Conservation (phyloP, 1,140 invertebrate genomes). For the Heliconius melpomene region DNA sequence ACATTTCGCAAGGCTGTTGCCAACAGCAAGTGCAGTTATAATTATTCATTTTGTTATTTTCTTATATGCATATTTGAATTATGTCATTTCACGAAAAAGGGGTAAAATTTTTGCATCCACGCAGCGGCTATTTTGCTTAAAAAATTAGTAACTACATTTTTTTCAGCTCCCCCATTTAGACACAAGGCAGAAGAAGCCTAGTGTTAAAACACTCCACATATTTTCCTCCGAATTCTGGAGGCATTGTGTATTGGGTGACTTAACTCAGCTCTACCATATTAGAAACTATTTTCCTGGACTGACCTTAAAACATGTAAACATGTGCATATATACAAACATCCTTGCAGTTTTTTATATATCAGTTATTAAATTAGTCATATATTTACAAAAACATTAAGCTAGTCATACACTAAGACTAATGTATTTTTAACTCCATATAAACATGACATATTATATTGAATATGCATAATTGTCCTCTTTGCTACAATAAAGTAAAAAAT, state of each 20-base stretch:
- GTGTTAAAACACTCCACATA: too few relatives aligned
- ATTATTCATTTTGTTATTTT: background rate
- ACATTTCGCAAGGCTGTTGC: constrained; percentile 35
- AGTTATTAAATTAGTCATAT: background rate
- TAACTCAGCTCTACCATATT: too few relatives aligned
- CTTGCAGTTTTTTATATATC: background rate
- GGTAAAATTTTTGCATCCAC: too few relatives aligned
- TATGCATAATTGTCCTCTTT: background rate
- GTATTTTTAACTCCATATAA: background rate
- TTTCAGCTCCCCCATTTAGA: too few relatives aligned
- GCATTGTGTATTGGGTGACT: too few relatives aligned
- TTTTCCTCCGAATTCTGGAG: too few relatives aligned
- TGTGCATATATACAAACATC: background rate
- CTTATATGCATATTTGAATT: background rate
- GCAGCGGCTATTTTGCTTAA: too few relatives aligned
- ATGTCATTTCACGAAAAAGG: background rate
- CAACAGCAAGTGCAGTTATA: constrained; percentile 20
- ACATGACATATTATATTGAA: background rate
- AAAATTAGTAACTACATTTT: too few relatives aligned
- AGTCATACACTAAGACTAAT: background rate
- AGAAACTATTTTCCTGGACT: too few relatives aligned
- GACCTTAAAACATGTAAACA: background rate
- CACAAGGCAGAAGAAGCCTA: too few relatives aligned
- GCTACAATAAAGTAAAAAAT: background rate
- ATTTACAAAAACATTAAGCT: background rate